Conservation (phyloP, 2,797 vertebrate genomes). For the Thamnophis elegans region DNA sequence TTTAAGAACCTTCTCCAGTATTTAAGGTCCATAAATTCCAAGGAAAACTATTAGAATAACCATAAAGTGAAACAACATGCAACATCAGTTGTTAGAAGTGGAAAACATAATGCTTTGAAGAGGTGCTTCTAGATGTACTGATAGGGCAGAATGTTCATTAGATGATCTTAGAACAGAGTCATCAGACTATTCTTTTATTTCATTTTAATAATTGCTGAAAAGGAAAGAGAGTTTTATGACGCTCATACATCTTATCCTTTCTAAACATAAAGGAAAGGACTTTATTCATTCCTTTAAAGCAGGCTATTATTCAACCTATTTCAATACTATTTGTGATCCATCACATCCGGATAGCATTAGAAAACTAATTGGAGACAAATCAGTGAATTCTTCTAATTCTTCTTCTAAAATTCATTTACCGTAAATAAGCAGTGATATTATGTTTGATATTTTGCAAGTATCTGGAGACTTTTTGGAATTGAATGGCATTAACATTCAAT, state of each 20-base stretch:
- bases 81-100: not conserved
- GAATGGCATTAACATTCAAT: not conserved
- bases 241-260: not conserved
- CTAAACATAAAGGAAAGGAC: not conserved
- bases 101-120: not conserved
- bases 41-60: not conserved
- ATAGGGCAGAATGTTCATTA: not conserved
- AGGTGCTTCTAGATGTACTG: not conserved
- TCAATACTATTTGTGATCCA: not conserved
- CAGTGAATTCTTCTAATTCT: not conserved
- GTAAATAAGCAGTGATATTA: not conserved
- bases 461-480: not conserved
- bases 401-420: not conserved
- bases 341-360: not conserved
- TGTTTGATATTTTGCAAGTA: not conserved
- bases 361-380: not conserved
- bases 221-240: not conserved
- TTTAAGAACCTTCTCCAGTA: not conserved
- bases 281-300: not conserved
- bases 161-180: not conserved
- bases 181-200: not conserved
- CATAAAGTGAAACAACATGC: not conserved
- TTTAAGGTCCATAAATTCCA: not conserved
- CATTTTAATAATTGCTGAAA: not conserved
- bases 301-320: not conserved